These are phyloP conservation scores for Lithobates sylvaticus DNA, from an alignment of 2,797 vertebrate genomes.

Conservation along the genomic window DNA sequence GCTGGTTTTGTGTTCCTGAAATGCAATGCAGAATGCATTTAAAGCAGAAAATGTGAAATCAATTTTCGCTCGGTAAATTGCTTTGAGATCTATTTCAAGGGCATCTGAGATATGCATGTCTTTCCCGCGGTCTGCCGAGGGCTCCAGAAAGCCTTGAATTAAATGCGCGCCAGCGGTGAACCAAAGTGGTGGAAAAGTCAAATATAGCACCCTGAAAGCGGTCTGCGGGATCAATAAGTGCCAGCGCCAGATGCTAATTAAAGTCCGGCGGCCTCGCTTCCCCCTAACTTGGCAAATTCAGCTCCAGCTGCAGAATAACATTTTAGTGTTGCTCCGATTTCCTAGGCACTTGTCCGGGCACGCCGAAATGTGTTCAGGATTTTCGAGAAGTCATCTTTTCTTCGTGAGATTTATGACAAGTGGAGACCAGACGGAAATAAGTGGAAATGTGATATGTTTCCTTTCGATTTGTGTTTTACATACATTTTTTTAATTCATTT, in stretches of 20 bases:
- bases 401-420: background rate
- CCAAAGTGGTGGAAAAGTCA: conserved; percentile 13
- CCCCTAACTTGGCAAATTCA: conserved; percentile 26
- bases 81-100: conserved; percentile 60
- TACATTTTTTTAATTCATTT: no score
- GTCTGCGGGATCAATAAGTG: conserved; percentile 29
- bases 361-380: background rate
- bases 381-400: background rate
- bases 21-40: conserved; percentile 36
- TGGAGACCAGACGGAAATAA: background rate
- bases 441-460: no score
- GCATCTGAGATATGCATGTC: conserved; percentile 35
- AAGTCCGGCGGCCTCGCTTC: conserved; percentile 31
- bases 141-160: conserved; percentile 35
- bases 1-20: conserved; percentile 4
- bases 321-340: background rate
- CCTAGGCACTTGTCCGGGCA: background rate
- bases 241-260: conserved; percentile 33
- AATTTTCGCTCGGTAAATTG: conserved; percentile 53
- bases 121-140: conserved; percentile 15
- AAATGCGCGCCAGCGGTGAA: conserved; percentile 39
- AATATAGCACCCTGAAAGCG: conserved; percentile 36
- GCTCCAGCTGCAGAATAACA: conserved; percentile 10
- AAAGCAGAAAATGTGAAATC: conserved; percentile 50
- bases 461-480: no score